phyloP scores from a whole-genome alignment of 2,888 invertebrate species.

The Deroplatys truncata region DNA sequence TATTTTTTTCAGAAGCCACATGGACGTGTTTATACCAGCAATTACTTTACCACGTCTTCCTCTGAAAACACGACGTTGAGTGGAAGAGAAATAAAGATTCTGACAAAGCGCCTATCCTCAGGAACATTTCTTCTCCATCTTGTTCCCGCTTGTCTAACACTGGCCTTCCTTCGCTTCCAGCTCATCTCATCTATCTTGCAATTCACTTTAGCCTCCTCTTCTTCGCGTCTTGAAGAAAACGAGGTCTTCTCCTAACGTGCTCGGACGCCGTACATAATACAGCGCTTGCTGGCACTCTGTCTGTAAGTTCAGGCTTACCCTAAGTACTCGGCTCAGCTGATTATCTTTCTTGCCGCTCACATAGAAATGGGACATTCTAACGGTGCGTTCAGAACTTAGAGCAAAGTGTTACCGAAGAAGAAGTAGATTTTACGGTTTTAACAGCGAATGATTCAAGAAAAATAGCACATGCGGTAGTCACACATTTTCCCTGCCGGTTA shows the following conservation, averaged over 20 bases:
- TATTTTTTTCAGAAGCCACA: not conserved
- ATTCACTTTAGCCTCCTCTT: slow-evolving; percentile 21
- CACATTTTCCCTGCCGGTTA: too few species aligned
- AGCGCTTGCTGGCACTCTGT: not conserved
- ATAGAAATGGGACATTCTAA: too few species aligned
- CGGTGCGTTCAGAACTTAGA: too few species aligned
- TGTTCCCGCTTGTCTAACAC: not conserved
- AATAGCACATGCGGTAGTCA: too few species aligned
- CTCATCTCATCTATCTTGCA: slow-evolving; percentile 23
- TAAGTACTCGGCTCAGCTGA: not conserved
- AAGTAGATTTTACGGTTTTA: too few species aligned
- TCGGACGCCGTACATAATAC: not conserved
- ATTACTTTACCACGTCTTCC: not conserved
- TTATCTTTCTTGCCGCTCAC: not conserved
- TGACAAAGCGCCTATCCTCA: slow-evolving; percentile 16
- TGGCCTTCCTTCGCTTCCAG: slow-evolving; percentile 6
- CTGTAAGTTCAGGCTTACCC: not conserved
- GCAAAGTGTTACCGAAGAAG: too few species aligned
- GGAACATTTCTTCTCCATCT: not conserved
- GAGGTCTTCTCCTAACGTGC: not conserved
- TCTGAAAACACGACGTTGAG: not conserved
- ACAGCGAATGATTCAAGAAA: too few species aligned
- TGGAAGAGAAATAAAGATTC: not conserved
- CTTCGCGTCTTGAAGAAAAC: slow-evolving; percentile 15
- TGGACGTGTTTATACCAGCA: not conserved